Conservation (phyloP, 2,113 vertebrate genomes). For the Zosterops lateralis region DNA sequence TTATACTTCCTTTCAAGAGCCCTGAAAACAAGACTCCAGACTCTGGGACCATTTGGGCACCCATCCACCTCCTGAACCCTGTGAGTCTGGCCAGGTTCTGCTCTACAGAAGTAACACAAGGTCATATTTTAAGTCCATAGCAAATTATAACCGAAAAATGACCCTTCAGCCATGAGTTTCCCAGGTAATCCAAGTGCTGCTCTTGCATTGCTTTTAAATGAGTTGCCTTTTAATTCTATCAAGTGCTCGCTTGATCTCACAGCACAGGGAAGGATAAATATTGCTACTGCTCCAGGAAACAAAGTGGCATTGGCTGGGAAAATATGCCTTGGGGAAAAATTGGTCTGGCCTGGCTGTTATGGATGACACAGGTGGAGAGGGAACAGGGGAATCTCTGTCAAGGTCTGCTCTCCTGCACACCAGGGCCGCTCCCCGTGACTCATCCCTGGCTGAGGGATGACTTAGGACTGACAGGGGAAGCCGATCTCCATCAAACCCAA, state of each 20-base stretch:
- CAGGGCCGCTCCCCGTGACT: neutral
- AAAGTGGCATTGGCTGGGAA: neutral
- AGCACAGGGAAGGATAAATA: conserved; percentile 23
- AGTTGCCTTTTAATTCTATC: conserved; percentile 56
- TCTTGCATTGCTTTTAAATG: conserved; percentile 43
- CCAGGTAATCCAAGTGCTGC: conserved; percentile 55
- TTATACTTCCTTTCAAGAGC: neutral
- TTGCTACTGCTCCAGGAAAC: neutral
- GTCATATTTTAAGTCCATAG: neutral
- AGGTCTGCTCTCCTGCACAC: neutral
- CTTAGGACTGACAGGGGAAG: neutral
- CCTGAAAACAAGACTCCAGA: neutral
- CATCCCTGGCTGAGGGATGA: neutral
- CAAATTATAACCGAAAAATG: neutral
- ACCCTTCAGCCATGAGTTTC: conserved; percentile 6
- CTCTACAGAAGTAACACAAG: neutral
- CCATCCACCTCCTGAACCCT: neutral
- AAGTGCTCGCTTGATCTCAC: neutral
- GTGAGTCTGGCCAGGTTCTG: neutral
- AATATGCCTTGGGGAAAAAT: neutral
- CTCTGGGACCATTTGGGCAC: accelerated
- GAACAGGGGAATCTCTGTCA: accelerated
- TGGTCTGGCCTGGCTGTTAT: accelerated
- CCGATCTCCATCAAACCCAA: neutral
- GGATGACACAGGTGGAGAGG: neutral